phyloP scores from a whole-genome alignment of 2,888 invertebrate species.

The Apeira syringaria region DNA sequence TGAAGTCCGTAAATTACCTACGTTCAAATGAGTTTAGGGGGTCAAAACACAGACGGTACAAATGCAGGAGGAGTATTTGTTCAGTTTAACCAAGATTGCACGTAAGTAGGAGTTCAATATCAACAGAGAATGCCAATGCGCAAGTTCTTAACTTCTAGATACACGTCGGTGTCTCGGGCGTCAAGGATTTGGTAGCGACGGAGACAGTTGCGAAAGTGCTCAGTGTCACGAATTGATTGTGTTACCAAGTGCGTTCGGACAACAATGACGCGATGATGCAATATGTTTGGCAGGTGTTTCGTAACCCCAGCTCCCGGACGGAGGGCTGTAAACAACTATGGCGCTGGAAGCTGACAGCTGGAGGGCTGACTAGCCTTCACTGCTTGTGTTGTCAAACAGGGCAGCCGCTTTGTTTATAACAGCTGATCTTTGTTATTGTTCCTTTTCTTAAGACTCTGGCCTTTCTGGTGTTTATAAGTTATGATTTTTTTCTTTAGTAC shows the following conservation, averaged over 20 bases:
- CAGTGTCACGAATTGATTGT: slow-evolving; percentile 47
- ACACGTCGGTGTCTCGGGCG: slow-evolving; percentile 5
- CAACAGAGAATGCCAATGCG: not conserved
- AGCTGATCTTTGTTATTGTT: slow-evolving; percentile 20
- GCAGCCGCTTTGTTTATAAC: slow-evolving; percentile 26
- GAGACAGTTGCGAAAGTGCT: slow-evolving; percentile 44
- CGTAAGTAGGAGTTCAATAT: slow-evolving; percentile 88
- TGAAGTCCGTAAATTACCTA: slow-evolving; percentile 62
- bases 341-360: slow-evolving; percentile 35
- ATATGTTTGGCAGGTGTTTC: slow-evolving; percentile 71
- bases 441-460: not conserved
- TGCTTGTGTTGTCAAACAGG: slow-evolving; percentile 29
- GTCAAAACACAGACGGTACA: slow-evolving; percentile 88
- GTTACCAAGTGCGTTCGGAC: slow-evolving; percentile 36
- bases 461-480: not conserved
- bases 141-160: slow-evolving; percentile 2
- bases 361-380: slow-evolving; percentile 10
- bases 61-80: slow-evolving; percentile 95
- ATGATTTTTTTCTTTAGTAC: too few relatives aligned
- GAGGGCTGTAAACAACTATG: slow-evolving; percentile 50
- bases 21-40: slow-evolving; percentile 93
- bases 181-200: slow-evolving; percentile 17
- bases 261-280: slow-evolving; percentile 68
- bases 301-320: slow-evolving; percentile 45
- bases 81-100: slow-evolving; percentile 98